Evolutionary conservation across 1,140 invertebrate genomes (phyloP), one percentile per base, ranked within the genome.

Genomic region (Drosophila simulans): DNA sequence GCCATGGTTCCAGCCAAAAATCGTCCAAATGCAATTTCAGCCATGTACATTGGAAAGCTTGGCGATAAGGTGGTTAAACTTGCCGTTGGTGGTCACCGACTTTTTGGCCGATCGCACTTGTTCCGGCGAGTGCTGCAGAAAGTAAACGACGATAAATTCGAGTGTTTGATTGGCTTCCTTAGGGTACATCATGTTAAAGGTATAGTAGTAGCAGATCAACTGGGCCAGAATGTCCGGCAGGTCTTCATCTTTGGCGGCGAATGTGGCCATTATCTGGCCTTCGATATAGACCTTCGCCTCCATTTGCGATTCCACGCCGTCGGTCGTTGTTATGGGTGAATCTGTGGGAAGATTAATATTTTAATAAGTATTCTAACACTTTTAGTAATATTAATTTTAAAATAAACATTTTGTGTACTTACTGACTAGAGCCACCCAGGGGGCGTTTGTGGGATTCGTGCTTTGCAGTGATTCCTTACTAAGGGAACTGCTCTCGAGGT

Each of bases 111-210:
- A 52, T n/a, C 85, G 86, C 53, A 72, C 74, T 25, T 90, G 70
- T 31, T 90, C 86, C 12, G 85, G 74, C 52, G 77, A 43, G 64
- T 90, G 65, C 64, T 90, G 74, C 20, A 90, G 64, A 90, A 90
- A 90, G 62, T 90, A 90, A 43, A 81, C 64, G 77, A 85, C 85
- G 48, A 90, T 85, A 90, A 90, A 90, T 90, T 90, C 85, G 80
- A 90, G 86, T 63, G 85, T 90, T 82, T 90, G 85, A 76, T 90
- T 90, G 74, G 85, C 86, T 79, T 90, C 85, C 78, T 90, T 86
- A 71, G 85, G 85, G 71, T 90, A 90, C 81, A 90, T 90, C 86
- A 90, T 90, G 75, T 90, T 90, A 42, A 90, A 90, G 77, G 86
- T 90, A 90, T 86, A 90, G 66, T 86, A 90, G 81, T 90, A 89